These are phyloP conservation scores for Nebria salina DNA, from an alignment of 2,888 invertebrate species.

Conservation along the genomic window DNA sequence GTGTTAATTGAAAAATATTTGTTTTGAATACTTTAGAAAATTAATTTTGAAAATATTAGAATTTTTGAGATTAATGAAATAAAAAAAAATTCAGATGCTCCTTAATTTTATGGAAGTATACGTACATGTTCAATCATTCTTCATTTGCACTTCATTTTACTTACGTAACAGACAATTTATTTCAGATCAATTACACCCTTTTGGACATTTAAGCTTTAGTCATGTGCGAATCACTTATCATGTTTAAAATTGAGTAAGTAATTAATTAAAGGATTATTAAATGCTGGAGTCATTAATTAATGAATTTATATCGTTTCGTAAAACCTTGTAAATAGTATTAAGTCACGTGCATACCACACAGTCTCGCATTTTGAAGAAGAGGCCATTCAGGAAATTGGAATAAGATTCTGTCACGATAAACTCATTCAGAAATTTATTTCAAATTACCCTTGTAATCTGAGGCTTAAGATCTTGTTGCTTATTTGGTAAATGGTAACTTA, in stretches of 20 bases:
- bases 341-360: slow-evolving; percentile 28
- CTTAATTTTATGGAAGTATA: too few species aligned
- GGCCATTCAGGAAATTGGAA: slow-evolving; percentile 46
- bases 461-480: slow-evolving; percentile 44
- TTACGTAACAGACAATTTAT: too few species aligned
- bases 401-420: slow-evolving; percentile 45
- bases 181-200: too few species aligned
- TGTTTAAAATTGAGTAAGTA: background rate
- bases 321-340: slow-evolving; percentile 2
- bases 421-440: slow-evolving; percentile 42
- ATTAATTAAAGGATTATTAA: slow-evolving; percentile 1
- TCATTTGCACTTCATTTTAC: too few species aligned
- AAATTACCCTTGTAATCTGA: slow-evolving; percentile 44
- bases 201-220: background rate
- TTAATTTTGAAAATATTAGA: too few species aligned
- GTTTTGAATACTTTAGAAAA: too few species aligned
- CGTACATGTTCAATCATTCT: too few species aligned
- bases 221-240: background rate
- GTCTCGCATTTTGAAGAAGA: slow-evolving; percentile 36
- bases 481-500: slow-evolving; percentile 41
- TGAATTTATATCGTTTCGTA: background rate
- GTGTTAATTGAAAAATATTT: too few species aligned
- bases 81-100: too few species aligned
- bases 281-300: background rate
- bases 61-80: too few species aligned